These are phyloP conservation scores for Hydrotaea cyrtoneurina DNA, from an alignment of 2,888 invertebrate species.

Conservation along the genomic window DNA sequence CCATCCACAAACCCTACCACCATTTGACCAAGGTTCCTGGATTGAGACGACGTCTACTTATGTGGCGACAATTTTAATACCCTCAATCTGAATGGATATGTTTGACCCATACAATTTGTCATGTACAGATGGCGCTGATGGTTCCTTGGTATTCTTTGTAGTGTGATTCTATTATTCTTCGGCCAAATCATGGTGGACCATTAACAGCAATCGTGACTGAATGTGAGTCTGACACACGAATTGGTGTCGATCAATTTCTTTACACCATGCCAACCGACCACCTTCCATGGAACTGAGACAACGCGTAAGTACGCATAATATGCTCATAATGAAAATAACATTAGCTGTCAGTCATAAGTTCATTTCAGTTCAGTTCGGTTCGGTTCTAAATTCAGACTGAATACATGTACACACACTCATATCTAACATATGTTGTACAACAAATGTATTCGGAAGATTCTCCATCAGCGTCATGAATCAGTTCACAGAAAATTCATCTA, in stretches of 20 bases:
- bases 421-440: not conserved
- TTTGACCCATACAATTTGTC: too few species aligned
- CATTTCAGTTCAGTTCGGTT: not conserved
- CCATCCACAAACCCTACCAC: too few species aligned
- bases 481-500: not conserved
- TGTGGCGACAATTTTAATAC: too few species aligned
- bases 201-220: not conserved
- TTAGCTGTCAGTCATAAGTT: not conserved
- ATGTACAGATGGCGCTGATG: too few species aligned
- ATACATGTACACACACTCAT: not conserved
- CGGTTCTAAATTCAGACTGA: too few species aligned
- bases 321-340: not conserved
- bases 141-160: too few species aligned
- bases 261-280: not conserved
- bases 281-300: not conserved
- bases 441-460: not conserved
- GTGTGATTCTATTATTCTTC: too few species aligned
- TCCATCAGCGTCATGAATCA: not conserved
- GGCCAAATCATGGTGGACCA: not conserved
- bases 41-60: too few species aligned
- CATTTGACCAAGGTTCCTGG: too few species aligned
- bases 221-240: slow-evolving; percentile 20
- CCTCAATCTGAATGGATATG: too few species aligned
- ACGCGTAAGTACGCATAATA: not conserved
- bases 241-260: slow-evolving; percentile 21